Conservation (phyloP, 2,113 vertebrate species). For the Stegostoma tigrinum region DNA sequence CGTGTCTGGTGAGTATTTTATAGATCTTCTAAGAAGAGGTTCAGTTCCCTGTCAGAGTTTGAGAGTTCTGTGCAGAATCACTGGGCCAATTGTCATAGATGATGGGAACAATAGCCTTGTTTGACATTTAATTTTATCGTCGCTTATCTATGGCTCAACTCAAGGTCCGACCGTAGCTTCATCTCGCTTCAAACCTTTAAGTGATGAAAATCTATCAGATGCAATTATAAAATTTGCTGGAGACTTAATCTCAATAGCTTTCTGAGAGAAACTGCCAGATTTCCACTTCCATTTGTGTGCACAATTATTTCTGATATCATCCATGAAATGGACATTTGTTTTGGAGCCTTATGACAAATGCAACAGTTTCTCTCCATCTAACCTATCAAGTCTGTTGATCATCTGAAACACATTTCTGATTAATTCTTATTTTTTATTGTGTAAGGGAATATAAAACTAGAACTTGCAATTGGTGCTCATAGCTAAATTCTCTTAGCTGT, state of each 20-base stretch:
- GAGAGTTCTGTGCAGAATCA: background rate
- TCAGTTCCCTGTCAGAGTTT: background rate
- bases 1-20: too few relatives aligned
- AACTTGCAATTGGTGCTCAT: background rate
- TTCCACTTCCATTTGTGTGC: background rate
- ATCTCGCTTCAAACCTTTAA: background rate
- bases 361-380: background rate
- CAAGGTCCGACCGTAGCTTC: background rate
- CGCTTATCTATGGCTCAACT: background rate
- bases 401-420: background rate
- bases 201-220: background rate
- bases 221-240: background rate
- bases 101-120: background rate
- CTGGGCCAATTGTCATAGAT: background rate
- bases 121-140: too few relatives aligned
- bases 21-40: background rate
- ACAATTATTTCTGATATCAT: background rate
- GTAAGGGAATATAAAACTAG: background rate
- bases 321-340: background rate
- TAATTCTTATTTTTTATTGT: background rate
- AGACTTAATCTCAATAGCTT: background rate
- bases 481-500: background rate
- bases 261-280: background rate
- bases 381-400: background rate
- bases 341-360: background rate